A percentile compares a stretch with the other conserved stretches of the same genome.
These are phyloP conservation scores for Dendrocopos noguchii DNA, from an alignment of 2,113 vertebrate species.

Conservation along the genomic window DNA sequence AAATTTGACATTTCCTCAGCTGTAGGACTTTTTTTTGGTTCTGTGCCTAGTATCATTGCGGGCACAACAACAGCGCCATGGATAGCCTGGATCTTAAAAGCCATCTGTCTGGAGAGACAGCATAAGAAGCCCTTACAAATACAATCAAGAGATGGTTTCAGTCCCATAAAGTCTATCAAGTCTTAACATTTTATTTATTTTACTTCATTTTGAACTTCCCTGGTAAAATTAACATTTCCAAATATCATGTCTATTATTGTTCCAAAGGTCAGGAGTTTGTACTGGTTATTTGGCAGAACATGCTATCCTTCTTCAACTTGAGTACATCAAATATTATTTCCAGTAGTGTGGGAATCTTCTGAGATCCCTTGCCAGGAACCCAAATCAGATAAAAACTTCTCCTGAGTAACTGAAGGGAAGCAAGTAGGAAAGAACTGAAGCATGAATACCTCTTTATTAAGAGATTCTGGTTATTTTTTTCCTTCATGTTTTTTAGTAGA, in stretches of 20 bases:
- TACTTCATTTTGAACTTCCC: not conserved
- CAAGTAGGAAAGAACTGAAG: not conserved
- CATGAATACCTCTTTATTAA: not conserved
- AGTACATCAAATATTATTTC: slow-evolving; percentile 11
- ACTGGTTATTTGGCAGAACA: slow-evolving; percentile 14
- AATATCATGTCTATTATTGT: not conserved
- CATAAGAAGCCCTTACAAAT: not conserved
- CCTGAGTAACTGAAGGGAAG: not conserved
- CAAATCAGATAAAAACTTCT: not conserved
- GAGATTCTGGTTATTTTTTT: not conserved
- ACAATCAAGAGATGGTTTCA: not conserved
- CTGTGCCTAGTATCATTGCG: not conserved
- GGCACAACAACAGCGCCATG: not conserved
- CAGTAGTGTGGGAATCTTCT: slow-evolving; percentile 1
- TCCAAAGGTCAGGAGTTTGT: slow-evolving; percentile 17
- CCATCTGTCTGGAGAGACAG: not conserved
- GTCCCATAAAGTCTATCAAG: not conserved
- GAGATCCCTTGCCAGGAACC: not conserved
- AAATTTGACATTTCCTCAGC: not conserved
- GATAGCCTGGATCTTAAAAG: not conserved
- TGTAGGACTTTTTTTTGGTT: not conserved
- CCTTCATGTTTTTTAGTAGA: rapidly evolving
- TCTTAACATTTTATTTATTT: not conserved
- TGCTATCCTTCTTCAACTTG: not conserved
- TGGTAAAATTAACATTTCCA: not conserved